These are phyloP conservation scores for Maniola jurtina DNA, from an alignment of 1,140 invertebrate genomes.

Conservation along the genomic window DNA sequence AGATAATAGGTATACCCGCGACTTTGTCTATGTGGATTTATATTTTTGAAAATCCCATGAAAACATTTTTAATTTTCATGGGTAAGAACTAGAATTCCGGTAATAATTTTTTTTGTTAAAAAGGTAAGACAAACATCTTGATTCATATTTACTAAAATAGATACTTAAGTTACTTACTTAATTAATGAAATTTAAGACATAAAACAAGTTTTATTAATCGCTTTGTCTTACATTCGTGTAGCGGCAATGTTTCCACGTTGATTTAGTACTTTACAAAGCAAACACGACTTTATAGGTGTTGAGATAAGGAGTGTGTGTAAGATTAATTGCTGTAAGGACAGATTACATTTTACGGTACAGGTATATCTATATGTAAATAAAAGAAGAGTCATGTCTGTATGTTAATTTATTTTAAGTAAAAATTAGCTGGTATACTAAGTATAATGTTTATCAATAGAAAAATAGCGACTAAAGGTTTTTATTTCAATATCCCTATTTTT, in stretches of 20 bases:
- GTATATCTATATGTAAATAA: slow-evolving; percentile 38
- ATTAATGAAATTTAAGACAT: slow-evolving; percentile 1
- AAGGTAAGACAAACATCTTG: not conserved
- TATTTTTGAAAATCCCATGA: too few species aligned
- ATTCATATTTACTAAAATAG: not conserved
- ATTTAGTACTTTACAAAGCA: slow-evolving; percentile 31
- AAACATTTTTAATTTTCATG: too few species aligned
- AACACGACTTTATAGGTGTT: slow-evolving; percentile 30
- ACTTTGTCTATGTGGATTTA: too few species aligned
- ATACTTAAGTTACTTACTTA: not conserved
- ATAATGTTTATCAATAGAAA: too few species aligned
- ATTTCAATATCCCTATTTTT: too few species aligned
- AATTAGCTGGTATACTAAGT: too few species aligned
- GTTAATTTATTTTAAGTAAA: not conserved
- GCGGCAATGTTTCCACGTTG: slow-evolving; percentile 19
- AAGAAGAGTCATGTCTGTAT: not conserved
- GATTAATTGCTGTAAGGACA: slow-evolving; percentile 66
- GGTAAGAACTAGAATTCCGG: too few species aligned
- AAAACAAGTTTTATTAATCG: slow-evolving; percentile 9
- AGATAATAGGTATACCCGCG: too few species aligned
- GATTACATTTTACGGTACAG: slow-evolving; percentile 64
- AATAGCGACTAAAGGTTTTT: too few species aligned
- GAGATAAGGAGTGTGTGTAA: slow-evolving; percentile 58
- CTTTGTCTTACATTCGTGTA: slow-evolving; percentile 14
- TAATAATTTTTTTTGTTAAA: too few species aligned